Base-by-base conservation (phyloP, 2,888 invertebrate genomes). In the Apocheima hispidaria region DNA sequence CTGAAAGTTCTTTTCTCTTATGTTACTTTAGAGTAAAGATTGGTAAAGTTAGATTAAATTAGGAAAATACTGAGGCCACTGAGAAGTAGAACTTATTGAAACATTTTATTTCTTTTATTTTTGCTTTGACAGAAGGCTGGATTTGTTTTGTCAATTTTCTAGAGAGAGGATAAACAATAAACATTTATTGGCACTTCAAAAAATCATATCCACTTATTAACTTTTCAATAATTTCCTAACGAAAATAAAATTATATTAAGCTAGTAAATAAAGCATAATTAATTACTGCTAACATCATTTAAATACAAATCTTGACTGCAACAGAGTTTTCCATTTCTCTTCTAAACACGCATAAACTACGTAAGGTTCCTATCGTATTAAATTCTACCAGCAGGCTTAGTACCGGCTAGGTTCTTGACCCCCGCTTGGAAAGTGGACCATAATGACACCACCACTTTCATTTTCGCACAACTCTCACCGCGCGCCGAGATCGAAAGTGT, bases 381-480 rank as follows among this genome's bases (percentile, higher is more conserved):
- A 83, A 75, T 55, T 69, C 75, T 40, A 43, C 46, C 71, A 79
- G 74, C 79, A 71, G 69, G 80, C 79, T 84, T 81, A 83, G 82
- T 84, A 77, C 80, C 76, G 79, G 81, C 76, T 78, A 79, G 92
- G 87, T 90, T 85, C 83, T 90, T 86, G 88, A 90, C 90, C 92
- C 82, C 83, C 72, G 66, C 81, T 82, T 88, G 88, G 91, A 92
- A 92, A 92, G 92, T 92, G 85, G 87, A 90, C 84, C 90, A 90
- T 89, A 87, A 90, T 91, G 87, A 88, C 93, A 88, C 76, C 77
- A 93, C 88, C 86, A 94, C 93, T 92, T 94, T 94, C 94, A 92
- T 94, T 93, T 94, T 94, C 93, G 89, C 91, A 91, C 93, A 93
- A 93, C 93, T 93, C 92, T 92, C 90, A 90, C 90, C 83, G 87